phyloP scores from a whole-genome alignment of 1,140 invertebrate species.

The Belonocnema kinseyi region DNA sequence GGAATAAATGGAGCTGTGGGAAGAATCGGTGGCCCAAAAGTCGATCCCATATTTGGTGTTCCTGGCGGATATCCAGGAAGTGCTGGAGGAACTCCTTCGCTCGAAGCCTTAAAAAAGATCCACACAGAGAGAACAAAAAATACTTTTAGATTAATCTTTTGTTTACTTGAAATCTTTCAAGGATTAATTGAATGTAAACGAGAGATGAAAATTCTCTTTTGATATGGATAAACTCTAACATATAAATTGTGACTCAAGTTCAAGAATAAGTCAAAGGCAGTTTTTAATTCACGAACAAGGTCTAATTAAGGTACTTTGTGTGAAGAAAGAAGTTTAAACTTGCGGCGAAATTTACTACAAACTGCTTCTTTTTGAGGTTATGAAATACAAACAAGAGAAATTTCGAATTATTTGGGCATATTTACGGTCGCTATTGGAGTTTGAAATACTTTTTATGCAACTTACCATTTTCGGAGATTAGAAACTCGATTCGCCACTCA shows the following conservation, averaged over 20 bases:
- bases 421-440: not conserved
- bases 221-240: too few relatives aligned
- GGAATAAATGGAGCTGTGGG: constrained; percentile 71
- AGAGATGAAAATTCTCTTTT: not conserved
- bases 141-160: constrained; percentile 30
- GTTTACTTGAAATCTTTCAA: not conserved
- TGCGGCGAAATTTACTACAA: too few relatives aligned
- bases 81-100: constrained; percentile 76
- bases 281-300: too few relatives aligned
- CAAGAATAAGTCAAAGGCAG: too few relatives aligned
- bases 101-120: constrained; percentile 63
- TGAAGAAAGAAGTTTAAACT: too few relatives aligned
- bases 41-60: constrained; percentile 65
- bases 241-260: too few relatives aligned
- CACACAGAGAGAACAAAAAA: constrained; percentile 29
- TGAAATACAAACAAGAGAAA: not conserved
- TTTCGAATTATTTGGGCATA: not conserved
- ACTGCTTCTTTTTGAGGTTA: constrained; percentile 5
- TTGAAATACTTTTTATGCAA: not conserved
- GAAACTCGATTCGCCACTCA: not conserved
- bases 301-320: too few relatives aligned
- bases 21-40: constrained; percentile 72
- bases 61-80: constrained; percentile 74
- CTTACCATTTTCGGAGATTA: not conserved
- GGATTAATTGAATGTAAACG: not conserved